Base-by-base conservation (phyloP, 2,797 vertebrate genomes). In the Danio albolineatus region DNA sequence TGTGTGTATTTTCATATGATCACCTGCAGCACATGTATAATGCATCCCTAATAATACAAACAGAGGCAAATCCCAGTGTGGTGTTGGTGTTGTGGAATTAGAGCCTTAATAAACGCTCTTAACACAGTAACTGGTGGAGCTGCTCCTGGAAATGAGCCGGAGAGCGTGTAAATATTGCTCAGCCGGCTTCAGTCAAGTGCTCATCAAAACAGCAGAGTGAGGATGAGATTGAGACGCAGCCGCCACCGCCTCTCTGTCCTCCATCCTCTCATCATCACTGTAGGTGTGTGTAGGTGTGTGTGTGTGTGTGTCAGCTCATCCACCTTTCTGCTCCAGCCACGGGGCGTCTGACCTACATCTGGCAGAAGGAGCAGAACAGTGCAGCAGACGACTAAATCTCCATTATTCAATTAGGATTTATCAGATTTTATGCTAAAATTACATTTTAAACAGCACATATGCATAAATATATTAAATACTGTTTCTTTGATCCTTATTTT, bases 321-420 rank as follows among this genome's bases (percentile, higher is more conserved):
- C 76, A 80, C 80, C 66, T 73, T 60, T 81, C 75, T 70, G 43
- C 82, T 82, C 67, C 80, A 86, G 82, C 83, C 82, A 83, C 83
- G 65, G 85, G 79, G 83, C 54, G 89, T 90, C 88, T 92, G 91
- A 92, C 91, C 91, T 90, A 92, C 90, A 92, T 92, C 88, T 88
- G 85, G 80, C 80, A 82, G 84, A 86, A 86, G 80, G 85, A 77
- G 82, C 53, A 44, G 82, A 65, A 78, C 81, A 75, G 44, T 77
- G 74, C 67, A 49, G 51, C 67, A 62, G 71, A 65, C 74, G 46
- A 3, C 3, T 1, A 3, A 28, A 28, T 28, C 28, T 28, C 28
- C 28, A 1, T 28, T 28, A 28, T 28, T 28, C 28, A 28, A 28
- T 28, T 28, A 28, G 28, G 28, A 28, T 28, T 28, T 28, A 28